These are phyloP conservation scores for Margarornis squamiger DNA, from an alignment of 2,797 vertebrate genomes.

Conservation along the genomic window DNA sequence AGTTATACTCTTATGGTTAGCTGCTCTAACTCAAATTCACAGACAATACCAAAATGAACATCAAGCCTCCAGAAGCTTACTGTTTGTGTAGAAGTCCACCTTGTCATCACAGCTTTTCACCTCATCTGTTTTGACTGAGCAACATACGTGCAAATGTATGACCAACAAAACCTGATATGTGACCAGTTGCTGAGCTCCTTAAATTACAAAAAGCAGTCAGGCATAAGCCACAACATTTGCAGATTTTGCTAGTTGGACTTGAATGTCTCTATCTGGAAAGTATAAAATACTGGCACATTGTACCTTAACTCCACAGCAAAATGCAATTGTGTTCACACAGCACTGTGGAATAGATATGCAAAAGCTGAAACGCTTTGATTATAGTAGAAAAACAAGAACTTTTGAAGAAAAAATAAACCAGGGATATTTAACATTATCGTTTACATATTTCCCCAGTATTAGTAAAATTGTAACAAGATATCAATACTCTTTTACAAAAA, in stretches of 20 bases:
- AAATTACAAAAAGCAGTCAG: background rate
- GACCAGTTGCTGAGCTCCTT: background rate
- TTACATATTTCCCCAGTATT: background rate
- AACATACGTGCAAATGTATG: background rate
- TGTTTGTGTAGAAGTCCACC: background rate
- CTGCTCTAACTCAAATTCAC: background rate
- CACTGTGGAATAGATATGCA: background rate
- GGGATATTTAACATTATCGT: background rate
- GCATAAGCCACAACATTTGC: rapidly evolving
- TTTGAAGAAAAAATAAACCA: background rate
- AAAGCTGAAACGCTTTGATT: background rate
- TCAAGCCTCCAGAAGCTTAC: background rate
- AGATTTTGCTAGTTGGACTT: background rate
- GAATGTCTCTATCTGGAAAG: background rate
- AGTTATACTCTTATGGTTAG: background rate
- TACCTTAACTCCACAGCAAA: background rate
- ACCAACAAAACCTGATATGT: background rate
- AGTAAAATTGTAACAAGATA: background rate
- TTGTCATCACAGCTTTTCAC: background rate
- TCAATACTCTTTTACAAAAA: background rate
- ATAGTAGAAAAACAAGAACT: background rate
- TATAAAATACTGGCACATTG: background rate
- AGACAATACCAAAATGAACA: background rate
- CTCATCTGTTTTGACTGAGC: background rate
- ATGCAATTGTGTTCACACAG: background rate